A percentile compares a stretch with the other conserved stretches of the same genome.
These are phyloP conservation scores for Cirrhinus mrigala DNA, from an alignment of 2,797 vertebrate genomes.

Conservation along the genomic window DNA sequence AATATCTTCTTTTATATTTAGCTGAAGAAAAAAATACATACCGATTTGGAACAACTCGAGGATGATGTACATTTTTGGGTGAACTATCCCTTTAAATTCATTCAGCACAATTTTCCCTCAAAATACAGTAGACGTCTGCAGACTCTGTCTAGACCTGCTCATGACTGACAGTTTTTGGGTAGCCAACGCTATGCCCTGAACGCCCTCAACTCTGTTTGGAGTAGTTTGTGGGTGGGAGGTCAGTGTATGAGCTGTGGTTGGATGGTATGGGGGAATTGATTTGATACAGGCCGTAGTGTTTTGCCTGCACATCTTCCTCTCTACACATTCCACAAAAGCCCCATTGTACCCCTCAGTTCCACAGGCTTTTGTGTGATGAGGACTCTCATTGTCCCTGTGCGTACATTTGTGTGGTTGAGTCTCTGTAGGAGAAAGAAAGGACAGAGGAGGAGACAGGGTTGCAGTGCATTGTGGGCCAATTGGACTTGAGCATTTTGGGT, in stretches of 20 bases:
- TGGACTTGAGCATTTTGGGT: background rate
- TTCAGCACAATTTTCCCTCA: background rate
- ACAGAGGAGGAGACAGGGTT: background rate
- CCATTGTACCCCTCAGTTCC: conserved; percentile 75
- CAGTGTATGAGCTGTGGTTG: conserved; percentile 36
- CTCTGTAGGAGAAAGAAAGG: background rate
- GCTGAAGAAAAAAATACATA: background rate
- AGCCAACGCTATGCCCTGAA: background rate
- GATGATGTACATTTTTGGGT: background rate
- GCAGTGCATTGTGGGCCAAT: conserved; percentile 3
- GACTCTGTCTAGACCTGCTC: background rate
- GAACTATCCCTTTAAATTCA: background rate
- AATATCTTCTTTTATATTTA: background rate
- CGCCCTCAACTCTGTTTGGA: conserved; percentile 20
- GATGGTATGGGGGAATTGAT: conserved; percentile 70
- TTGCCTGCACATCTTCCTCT: conserved; percentile 72
- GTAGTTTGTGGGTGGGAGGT: conserved; percentile 29
- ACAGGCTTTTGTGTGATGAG: conserved; percentile 75
- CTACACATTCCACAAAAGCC: conserved; percentile 75
- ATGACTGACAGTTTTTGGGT: background rate
- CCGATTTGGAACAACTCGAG: background rate
- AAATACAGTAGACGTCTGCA: background rate
- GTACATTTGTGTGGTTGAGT: conserved; percentile 35
- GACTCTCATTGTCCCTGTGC: conserved; percentile 64
- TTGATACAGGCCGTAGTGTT: conserved; percentile 76